Percentiles rank a stretch among this genome's conserved stretches.
Evolutionary conservation across 2,888 invertebrate species (phyloP).

Genomic region (Macaria notata): DNA sequence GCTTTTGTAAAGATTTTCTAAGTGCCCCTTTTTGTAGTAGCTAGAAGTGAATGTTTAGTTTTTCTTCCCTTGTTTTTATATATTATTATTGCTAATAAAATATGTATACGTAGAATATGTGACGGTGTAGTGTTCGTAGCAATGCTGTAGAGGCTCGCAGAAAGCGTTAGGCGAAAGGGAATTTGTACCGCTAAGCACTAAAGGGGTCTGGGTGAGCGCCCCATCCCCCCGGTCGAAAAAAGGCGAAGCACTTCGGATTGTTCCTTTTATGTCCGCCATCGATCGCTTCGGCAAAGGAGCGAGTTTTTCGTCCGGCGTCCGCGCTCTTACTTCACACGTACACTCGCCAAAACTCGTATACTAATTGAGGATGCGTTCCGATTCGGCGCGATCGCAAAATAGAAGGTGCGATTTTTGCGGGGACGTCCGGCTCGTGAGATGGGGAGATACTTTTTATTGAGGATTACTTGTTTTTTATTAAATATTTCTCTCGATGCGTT

Average conservation of each 20-base stretch:
- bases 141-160: conserved; percentile 9
- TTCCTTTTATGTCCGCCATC: conserved; percentile 80
- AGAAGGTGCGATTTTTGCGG: conserved; percentile 41
- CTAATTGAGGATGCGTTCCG: conserved; percentile 61
- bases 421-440: conserved; percentile 13
- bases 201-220: conserved; percentile 49
- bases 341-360: conserved; percentile 58
- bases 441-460: background rate
- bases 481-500: background rate
- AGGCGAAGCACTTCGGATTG: conserved; percentile 80
- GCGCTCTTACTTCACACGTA: conserved; percentile 71
- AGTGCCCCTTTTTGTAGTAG: no score
- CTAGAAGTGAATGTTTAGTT: no score
- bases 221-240: conserved; percentile 71
- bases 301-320: conserved; percentile 70
- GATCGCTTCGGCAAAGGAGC: conserved; percentile 78
- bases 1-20: no score
- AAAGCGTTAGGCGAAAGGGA: conserved; percentile 53
- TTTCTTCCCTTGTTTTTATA: no score
- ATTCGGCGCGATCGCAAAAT: conserved; percentile 58
- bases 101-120: no score
- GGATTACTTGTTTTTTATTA: conserved; percentile 6
- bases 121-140: background rate
- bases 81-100: no score
- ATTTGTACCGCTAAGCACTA: conserved; percentile 69